Base-by-base conservation (phyloP, 2,797 vertebrate genomes). In the Etheostoma perlongum region DNA sequence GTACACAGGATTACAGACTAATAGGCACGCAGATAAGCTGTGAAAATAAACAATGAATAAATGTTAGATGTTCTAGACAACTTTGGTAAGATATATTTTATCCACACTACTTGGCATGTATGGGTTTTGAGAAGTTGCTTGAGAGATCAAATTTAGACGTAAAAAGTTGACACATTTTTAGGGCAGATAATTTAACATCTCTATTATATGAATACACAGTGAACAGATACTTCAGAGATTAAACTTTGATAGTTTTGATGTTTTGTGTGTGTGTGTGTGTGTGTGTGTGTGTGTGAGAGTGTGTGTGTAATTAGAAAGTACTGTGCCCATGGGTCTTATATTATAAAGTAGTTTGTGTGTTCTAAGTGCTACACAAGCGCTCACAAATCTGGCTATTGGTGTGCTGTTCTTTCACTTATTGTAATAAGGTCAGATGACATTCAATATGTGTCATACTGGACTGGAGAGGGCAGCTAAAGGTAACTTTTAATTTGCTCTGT, bases 391-490 rank as follows among this genome's bases (percentile, higher is more conserved):
- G 40, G 12, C 60, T 62, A 1, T 70, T 69, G 61, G 33, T 57
- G 64, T 18, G 10, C 27, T 61, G 58, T 72, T 75, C n/a, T 80
- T 1, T 5, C 33, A 54, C 59, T 12, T 53, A 6, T 52, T 78
- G 63, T 58, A 67, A 58, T 61, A 67, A 58, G 21, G 33, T 64
- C 75, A 85, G 58, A 87, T 80, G 59, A 12, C 25, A 69, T 77
- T 46, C 1, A 72, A 14, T 46, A 71, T 76, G 59, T 59, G 48
- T 62, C 78, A 67, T 23, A 58, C 57, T 72, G 23, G 25, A 67
- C 59, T 72, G 23, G 25, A 67, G 47, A 74, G 19, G 48, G 44
- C 59, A 69, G 25, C 33, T 7, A 0, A 85, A 79, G 13, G 27
- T 55, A 4, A 72, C 68, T 65, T 78, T 69, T 79, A 52, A 80